Evolutionary conservation across 1,140 invertebrate genomes (phyloP).

Genomic region (Cataglyphis hispanica): DNA sequence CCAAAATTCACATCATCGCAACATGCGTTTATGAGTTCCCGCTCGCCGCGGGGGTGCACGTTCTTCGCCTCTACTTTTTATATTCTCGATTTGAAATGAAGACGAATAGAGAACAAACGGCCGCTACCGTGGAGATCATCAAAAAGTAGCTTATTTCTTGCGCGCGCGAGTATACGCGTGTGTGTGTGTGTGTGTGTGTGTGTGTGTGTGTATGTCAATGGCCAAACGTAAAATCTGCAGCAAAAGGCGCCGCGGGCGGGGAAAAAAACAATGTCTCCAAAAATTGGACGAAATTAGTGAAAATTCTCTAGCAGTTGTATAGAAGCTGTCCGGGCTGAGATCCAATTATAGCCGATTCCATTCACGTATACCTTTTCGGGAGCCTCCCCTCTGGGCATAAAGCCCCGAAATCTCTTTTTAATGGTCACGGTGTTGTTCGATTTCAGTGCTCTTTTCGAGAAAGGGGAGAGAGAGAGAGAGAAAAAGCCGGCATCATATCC

Average conservation of each 20-base stretch:
- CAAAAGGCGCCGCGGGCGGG: conserved; percentile 35
- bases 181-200: not conserved
- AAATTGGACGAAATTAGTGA: conserved; percentile 81
- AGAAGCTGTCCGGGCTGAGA: conserved; percentile 60
- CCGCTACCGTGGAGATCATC: conserved; percentile 40
- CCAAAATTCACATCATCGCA: conserved; percentile 42
- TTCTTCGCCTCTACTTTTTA: conserved; percentile 39
- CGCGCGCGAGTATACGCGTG: not conserved
- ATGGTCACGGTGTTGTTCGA: conserved; percentile 73
- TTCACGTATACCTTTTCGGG: conserved; percentile 77
- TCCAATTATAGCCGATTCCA: conserved; percentile 79
- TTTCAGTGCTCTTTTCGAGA: conserved; percentile 73
- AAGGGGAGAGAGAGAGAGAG: too few species aligned
- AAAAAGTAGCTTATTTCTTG: not conserved
- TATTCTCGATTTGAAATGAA: conserved; percentile 1
- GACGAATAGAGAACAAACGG: conserved; percentile 49
- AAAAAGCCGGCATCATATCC: conserved; percentile 77
- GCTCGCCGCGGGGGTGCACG: conserved; percentile 44
- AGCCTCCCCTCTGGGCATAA: conserved; percentile 65
- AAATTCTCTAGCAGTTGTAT: conserved; percentile 77
- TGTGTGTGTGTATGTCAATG: conserved; percentile 20
- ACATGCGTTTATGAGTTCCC: conserved; percentile 30
- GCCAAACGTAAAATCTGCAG: conserved; percentile 2
- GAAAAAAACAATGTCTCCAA: conserved; percentile 80
- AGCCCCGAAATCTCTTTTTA: conserved; percentile 84